A percentile compares a stretch with the other conserved stretches of the same genome.
These are phyloP conservation scores for Mormyrus iriodes DNA, from an alignment of 2,113 vertebrate species.

Conservation along the genomic window DNA sequence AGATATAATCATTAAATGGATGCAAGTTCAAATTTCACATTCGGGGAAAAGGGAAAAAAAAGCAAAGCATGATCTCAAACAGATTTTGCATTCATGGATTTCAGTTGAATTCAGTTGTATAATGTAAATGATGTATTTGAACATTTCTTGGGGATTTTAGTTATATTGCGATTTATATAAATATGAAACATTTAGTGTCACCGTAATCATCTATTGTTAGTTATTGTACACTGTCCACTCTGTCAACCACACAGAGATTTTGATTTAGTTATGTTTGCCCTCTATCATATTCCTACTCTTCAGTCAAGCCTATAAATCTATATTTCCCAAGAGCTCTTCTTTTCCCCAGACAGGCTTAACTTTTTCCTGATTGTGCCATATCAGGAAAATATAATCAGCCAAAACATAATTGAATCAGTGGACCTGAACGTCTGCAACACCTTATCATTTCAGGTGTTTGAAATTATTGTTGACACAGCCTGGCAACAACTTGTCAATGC, in stretches of 20 bases:
- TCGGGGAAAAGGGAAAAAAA: neutral
- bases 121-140: neutral
- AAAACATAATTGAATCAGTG: constrained; percentile 46
- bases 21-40: neutral
- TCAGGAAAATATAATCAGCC: constrained; percentile 38
- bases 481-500: neutral
- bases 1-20: neutral
- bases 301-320: constrained; percentile 46
- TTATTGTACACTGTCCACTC: neutral
- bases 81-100: neutral
- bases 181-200: neutral
- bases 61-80: neutral
- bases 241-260: constrained; percentile 23
- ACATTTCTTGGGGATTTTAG: neutral
- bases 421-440: constrained; percentile 23
- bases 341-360: constrained; percentile 38
- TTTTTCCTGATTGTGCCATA: constrained; percentile 25
- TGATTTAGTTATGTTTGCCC: constrained; percentile 26
- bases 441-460: constrained; percentile 24
- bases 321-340: constrained; percentile 48
- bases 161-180: neutral
- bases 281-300: constrained; percentile 27
- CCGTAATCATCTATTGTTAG: neutral
- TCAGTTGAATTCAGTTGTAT: neutral
- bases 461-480: constrained; percentile 5